Conservation (phyloP, 2,113 vertebrate species). For the Dromas ardeola region DNA sequence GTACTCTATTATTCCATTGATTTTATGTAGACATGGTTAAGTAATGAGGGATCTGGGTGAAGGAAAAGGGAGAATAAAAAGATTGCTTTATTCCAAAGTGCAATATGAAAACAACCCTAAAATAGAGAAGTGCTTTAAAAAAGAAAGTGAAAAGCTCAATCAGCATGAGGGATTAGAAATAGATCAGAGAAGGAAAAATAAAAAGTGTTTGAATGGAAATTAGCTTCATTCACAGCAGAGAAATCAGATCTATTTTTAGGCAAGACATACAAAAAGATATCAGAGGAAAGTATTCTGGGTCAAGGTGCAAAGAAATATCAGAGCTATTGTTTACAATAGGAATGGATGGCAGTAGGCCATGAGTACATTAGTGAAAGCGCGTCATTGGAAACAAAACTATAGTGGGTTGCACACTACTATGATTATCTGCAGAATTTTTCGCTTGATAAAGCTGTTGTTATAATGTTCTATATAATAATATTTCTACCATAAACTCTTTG, state of each 20-base stretch:
- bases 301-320: not conserved
- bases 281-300: not conserved
- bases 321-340: not conserved
- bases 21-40: not conserved
- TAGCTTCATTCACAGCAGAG: not conserved
- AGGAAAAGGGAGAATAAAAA: not conserved
- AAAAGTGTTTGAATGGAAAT: not conserved
- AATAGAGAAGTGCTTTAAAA: not conserved
- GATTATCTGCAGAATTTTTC: not conserved
- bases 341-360: not conserved
- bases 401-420: not conserved
- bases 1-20: not conserved
- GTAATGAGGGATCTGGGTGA: not conserved
- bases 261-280: not conserved
- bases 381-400: not conserved
- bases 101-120: not conserved
- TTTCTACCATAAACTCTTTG: not conserved
- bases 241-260: not conserved
- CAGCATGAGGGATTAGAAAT: not conserved
- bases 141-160: not conserved
- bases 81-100: not conserved
- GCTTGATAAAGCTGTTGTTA: not conserved
- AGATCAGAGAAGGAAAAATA: not conserved
- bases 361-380: not conserved
- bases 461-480: not conserved